Base-by-base conservation (phyloP, 2,888 invertebrate genomes). In the Quadroppia sp. region DNA sequence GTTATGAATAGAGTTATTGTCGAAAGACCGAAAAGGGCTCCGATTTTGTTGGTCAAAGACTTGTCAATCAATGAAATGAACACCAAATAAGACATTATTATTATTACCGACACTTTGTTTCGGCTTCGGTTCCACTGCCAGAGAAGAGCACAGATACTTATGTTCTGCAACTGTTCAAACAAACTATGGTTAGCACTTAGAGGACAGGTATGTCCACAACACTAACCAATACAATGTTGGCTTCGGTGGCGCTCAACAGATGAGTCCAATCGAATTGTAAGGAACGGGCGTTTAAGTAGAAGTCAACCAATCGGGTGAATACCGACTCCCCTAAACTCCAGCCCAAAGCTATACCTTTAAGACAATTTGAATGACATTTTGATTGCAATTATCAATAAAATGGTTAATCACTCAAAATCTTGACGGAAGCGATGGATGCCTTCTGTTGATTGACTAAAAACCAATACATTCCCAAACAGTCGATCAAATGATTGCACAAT, bases 271-370 rank as follows among this genome's bases (percentile, higher is more conserved):
- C 71, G 36, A 75, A 75, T 59, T 75, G 74, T 30, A 75, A 23
- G n/a, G 76, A 76, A n/a, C 72, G 61, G 15, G 74, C 76, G 50
- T 74, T 76, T 13, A 76, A 20, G 61, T 76, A 76, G 40, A 75
- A 75, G 48, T 76, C 75, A 0, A 76, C 40, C 17, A 76, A 67
- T 23, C 74, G 67, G 25, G 76, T 74, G 30, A 76, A 72, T 30
- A 76, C n/a, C 15, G 76, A 74, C 64, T 76, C 76, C 7, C 72
- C 71, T 15, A 75, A 61, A 70, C 72, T 76, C 76, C 76, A 76
- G 25, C 76, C 75, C 15, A 75, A 59, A 36, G 75, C 75, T 36
- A 74, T 53, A 20, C 74, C 75, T 75, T 50, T 36, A 59, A 32
- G 25, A 23, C 25, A 45, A 23, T 28, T 15, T 56, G n/a, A n/a